Base-by-base conservation (phyloP, 2,113 vertebrate species). In the Eleginops maclovinus region DNA sequence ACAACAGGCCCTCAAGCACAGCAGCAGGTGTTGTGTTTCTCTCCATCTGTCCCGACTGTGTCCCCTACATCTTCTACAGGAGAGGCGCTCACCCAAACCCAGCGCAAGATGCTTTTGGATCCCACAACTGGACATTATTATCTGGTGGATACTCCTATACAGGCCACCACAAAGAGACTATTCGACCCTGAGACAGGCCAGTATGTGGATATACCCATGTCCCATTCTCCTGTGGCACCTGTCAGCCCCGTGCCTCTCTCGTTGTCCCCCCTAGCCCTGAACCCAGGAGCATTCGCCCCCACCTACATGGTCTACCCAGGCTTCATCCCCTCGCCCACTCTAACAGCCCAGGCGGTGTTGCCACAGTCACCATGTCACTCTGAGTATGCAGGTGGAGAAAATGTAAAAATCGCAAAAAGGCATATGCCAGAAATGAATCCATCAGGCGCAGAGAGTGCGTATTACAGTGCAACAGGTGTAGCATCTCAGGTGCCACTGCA, bases 141-240 rank as follows among this genome's bases (percentile, higher is more conserved):
- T 89, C 89, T 99, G 85, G 97, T 99, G 85, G 98, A 99, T 89
- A 95, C 96, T 0, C 96, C 98, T 0, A 83, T 97, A 17, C 94
- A 95, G 83, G 91, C 95, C 17, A 79, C 94, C 66, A 96, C 96
- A 43, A 95, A 96, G 82, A 94, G 96, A 87, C 95, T 99, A 13
- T 99, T 96, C 77, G 97, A 99, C 87, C 98, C 98, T 0, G 98
- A 99, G 86, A 99, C 96, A 0, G 96, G 97, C 40, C 97, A 97
- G 88, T 99, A 96, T n/a, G 95, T 99, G 89, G 97, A 99, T n/a
- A 94, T 99, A 43, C 96, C 97, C 3, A 79, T 99, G 91, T 75
- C 94, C 90, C 14, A 87, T 94, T 76, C 95, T 90, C 19, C 88
- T 22, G 83, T 79, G 24, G 50, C 91, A 40, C 72, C 90, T 90